These are phyloP conservation scores for Apoderus coryli DNA, from an alignment of 2,888 invertebrate species.

Conservation along the genomic window DNA sequence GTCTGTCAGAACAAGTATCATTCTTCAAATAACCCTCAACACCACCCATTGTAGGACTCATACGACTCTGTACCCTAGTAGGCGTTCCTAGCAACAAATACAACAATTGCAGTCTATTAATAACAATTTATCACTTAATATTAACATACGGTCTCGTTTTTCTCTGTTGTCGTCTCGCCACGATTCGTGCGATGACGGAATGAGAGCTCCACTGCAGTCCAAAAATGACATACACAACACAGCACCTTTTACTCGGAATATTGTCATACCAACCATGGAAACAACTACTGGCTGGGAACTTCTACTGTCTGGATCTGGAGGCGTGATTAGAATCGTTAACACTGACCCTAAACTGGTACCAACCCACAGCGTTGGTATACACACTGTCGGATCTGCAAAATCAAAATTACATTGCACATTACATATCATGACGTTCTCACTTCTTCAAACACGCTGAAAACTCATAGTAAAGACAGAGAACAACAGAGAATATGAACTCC, in stretches of 20 bases:
- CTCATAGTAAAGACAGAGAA: too few species aligned
- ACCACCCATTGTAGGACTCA: slow-evolving; percentile 56
- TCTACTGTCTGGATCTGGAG: slow-evolving; percentile 65
- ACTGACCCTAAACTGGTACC: slow-evolving; percentile 96
- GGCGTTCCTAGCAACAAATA: slow-evolving; percentile 40
- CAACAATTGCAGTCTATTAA: too few species aligned
- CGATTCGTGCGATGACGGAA: slow-evolving; percentile 78
- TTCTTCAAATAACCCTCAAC: slow-evolving; percentile 31
- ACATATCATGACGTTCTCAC: too few species aligned
- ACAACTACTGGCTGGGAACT: slow-evolving; percentile 77
- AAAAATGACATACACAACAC: slow-evolving; percentile 91
- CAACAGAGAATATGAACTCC: too few species aligned
- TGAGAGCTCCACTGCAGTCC: slow-evolving; percentile 85
- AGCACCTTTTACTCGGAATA: slow-evolving; percentile 91
- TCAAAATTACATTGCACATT: too few species aligned
- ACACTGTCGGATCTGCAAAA: slow-evolving; percentile 60
- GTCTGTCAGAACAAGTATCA: slow-evolving; percentile 54
- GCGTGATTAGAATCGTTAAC: slow-evolving; percentile 78
- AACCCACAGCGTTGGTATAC: slow-evolving; percentile 88
- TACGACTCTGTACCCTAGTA: slow-evolving; percentile 52
- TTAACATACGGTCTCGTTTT: slow-evolving; percentile 29
- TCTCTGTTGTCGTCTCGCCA: slow-evolving; percentile 84
- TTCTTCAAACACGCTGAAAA: too few species aligned
- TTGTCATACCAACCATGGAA: slow-evolving; percentile 88
- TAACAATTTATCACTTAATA: too few species aligned